Base-by-base conservation (phyloP, 1,140 invertebrate species). In the Formica exsecta region DNA sequence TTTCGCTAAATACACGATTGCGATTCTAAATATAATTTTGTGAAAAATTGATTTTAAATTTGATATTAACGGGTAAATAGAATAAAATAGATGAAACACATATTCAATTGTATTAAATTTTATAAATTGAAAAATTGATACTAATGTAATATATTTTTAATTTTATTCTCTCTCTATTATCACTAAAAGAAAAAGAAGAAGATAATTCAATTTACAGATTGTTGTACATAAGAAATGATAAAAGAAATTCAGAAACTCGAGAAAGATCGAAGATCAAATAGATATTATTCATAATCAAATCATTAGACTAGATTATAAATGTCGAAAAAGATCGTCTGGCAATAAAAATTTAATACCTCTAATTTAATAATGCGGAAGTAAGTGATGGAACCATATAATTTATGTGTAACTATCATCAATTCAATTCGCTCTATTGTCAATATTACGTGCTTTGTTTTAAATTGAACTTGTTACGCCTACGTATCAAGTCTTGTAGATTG, bases 381-480 rank as follows among this genome's bases (percentile, higher is more conserved):
- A 51, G n/a, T 48, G n/a, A 41, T 11, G 29, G 22, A 5, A 22
- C 22, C 19, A 25, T 44, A 22, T 6, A 29, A 70, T 64, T 74
- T 84, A 64, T 41, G 38, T 11, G 7, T 59, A 85, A 84, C n/a
- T 7, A 71, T 48, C 16, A 61, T 68, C 59, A 48, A 81, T 81
- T 61, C 11, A 59, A 8, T 65, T 54, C 62, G 59, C 19, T 51
- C n/a, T 57, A 25, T 84, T 84, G 89, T 89, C 89, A 93, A 73
- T 83, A 84, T 89, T 88, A 77, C 73, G 79, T 90, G 86, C 80
- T 85, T 90, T 89, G 93, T 93, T 92, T 86, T 68, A 80, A 76
- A 86, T 38, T 62, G 48, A 77, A 76, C 77, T 74, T 75, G 75
- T 91, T 65, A 92, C 89, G 77, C 85, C 87, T 83, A 90, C 87